Evolutionary conservation across 2,113 vertebrate species (phyloP).

Genomic region (Burhinus bistriatus): DNA sequence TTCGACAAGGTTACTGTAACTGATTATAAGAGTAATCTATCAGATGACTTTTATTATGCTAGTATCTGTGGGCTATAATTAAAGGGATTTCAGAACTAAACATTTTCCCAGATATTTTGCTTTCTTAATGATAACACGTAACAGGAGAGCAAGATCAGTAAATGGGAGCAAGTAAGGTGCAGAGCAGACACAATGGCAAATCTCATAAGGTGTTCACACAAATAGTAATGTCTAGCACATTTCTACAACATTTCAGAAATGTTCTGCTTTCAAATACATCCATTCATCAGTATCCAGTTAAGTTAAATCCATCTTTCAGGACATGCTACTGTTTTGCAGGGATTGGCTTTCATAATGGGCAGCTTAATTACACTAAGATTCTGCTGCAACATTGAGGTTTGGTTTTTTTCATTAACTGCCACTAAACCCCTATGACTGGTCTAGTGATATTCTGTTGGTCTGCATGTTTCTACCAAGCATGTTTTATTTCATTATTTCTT

Average conservation of each 20-base stretch:
- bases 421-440: not conserved
- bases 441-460: not conserved
- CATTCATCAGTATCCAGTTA: too few relatives aligned
- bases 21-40: not conserved
- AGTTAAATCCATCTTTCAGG: not conserved
- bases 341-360: not conserved
- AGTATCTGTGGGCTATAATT: not conserved
- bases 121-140: not conserved
- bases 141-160: not conserved
- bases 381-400: not conserved
- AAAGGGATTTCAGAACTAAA: not conserved
- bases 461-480: not conserved
- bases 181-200: not conserved
- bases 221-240: fast-evolving
- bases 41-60: not conserved
- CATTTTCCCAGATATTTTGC: not conserved
- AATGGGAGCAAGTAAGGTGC: not conserved
- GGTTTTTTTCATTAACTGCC: not conserved
- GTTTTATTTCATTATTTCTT: not conserved
- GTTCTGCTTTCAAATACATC: not conserved
- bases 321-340: not conserved
- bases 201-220: not conserved
- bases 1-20: not conserved
- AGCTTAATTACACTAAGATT: not conserved
- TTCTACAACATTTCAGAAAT: not conserved